A percentile compares a stretch with the other conserved stretches of the same genome.
Conservation (phyloP, 2,113 vertebrate genomes). For the Planiliza haematocheilus region DNA sequence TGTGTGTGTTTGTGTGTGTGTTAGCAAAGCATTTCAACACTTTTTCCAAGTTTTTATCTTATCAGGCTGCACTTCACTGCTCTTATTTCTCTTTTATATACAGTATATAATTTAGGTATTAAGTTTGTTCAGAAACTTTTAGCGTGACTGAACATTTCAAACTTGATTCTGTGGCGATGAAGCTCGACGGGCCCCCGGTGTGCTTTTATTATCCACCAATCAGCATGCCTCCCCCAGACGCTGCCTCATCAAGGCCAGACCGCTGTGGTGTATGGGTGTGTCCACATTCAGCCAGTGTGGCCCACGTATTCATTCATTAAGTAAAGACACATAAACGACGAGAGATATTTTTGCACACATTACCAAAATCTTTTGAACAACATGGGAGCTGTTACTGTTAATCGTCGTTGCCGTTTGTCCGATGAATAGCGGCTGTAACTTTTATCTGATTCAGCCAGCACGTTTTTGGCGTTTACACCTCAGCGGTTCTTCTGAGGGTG, state of each 20-base stretch:
- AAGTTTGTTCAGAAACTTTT: not conserved
- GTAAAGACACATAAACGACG: not conserved
- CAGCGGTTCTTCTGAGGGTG: slow-evolving; percentile 44
- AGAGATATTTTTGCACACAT: no score
- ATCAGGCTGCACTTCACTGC: not conserved
- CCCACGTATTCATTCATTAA: slow-evolving; percentile 6
- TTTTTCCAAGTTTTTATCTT: not conserved
- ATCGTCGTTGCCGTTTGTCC: no score
- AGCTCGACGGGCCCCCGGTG: slow-evolving; percentile 18
- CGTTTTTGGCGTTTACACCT: no score
- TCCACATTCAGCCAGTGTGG: not conserved
- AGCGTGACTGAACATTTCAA: slow-evolving; percentile 2
- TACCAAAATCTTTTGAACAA: no score
- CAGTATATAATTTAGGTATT: not conserved
- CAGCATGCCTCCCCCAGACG: slow-evolving; percentile 32
- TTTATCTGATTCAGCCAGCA: no score
- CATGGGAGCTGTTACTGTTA: no score
- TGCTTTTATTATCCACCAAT: slow-evolving; percentile 6
- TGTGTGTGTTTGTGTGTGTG: no score
- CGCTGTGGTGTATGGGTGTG: not conserved
- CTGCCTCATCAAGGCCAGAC: slow-evolving; percentile 49
- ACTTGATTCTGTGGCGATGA: slow-evolving; percentile 24
- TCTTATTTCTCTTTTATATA: not conserved
- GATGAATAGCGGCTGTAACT: no score
- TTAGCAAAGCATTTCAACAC: not conserved